Evolutionary conservation across 35 echinoderm and acorn worm genomes (phyloP).

Genomic region (Lytechinus variegatus): DNA sequence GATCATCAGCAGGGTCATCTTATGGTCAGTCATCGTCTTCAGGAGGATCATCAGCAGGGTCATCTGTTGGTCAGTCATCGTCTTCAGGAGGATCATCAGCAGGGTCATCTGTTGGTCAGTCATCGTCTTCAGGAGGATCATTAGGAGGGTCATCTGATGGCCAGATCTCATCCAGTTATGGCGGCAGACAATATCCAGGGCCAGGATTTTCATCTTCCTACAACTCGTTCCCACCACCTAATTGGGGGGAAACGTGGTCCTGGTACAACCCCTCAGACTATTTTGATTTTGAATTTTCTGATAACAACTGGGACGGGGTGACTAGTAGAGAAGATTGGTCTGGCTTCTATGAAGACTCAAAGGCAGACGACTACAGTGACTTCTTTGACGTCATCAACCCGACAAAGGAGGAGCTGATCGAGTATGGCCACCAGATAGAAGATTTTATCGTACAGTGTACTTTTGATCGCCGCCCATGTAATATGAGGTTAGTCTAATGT

Average conservation of each 20-base stretch:
- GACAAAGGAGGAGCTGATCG: constrained; percentile 52
- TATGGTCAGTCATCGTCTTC: not conserved
- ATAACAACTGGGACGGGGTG: constrained; percentile 59
- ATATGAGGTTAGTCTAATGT: constrained; percentile 55
- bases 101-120: not conserved
- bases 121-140: not conserved
- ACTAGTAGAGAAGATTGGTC: constrained; percentile 60
- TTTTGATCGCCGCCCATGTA: constrained; percentile 59
- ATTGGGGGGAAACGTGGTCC: not conserved
- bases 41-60: not conserved
- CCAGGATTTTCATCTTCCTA: not conserved
- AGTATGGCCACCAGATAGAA: constrained; percentile 60
- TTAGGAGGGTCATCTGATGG: not conserved
- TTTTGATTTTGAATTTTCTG: constrained; percentile 50
- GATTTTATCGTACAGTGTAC: constrained; percentile 73
- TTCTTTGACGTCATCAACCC: constrained; percentile 62
- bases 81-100: not conserved
- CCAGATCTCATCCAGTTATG: not conserved
- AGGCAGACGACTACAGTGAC: constrained; percentile 77
- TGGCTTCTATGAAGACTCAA: constrained; percentile 60
- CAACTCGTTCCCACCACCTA: not conserved
- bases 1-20: not conserved
- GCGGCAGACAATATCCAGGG: too few relatives aligned
- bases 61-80: not conserved
- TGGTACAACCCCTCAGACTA: not conserved